A percentile compares a stretch with the other conserved stretches of the same genome.
Evolutionary conservation across 2,797 vertebrate species (phyloP).

Genomic region (Selene dorsalis): DNA sequence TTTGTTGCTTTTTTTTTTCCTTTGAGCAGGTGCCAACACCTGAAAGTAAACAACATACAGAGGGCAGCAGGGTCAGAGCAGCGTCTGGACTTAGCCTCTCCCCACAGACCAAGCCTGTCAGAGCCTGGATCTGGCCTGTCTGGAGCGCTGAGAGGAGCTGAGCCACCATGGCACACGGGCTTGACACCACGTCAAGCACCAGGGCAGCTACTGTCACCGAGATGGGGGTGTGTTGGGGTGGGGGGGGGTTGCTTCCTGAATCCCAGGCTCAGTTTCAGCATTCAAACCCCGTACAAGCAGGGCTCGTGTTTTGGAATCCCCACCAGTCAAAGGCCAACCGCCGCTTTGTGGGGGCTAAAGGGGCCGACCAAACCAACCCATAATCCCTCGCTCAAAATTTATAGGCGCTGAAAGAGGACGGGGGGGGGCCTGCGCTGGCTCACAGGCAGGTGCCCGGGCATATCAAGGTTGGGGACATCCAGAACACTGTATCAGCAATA

Average conservation of each 20-base stretch:
- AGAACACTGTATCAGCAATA: constrained; percentile 62
- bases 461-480: constrained; percentile 56
- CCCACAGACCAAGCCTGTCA: constrained; percentile 79
- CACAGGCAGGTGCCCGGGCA: constrained; percentile 24
- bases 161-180: constrained; percentile 68
- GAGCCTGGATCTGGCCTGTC: constrained; percentile 74
- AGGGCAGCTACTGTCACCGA: constrained; percentile 72
- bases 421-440: constrained; percentile 11
- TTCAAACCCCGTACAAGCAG: constrained; percentile 47
- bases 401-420: constrained; percentile 26
- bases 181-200: constrained; percentile 74
- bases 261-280: constrained; percentile 65
- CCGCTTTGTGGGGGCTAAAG: constrained; percentile 43
- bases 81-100: constrained; percentile 73
- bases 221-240: constrained; percentile 15
- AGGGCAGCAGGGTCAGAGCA: constrained; percentile 77
- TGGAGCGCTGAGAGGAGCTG: constrained; percentile 63
- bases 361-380: constrained; percentile 47
- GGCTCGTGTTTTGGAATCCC: constrained; percentile 50
- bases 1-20: neutral
- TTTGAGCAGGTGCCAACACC: constrained; percentile 74
- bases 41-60: constrained; percentile 81
- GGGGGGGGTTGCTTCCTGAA: constrained; percentile 53
- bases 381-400: constrained; percentile 55
- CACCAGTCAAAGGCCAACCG: constrained; percentile 46